A percentile compares a stretch with the other conserved stretches of the same genome.
Evolutionary conservation across 2,113 vertebrate genomes (phyloP).

Genomic region (Pandion haliaetus): DNA sequence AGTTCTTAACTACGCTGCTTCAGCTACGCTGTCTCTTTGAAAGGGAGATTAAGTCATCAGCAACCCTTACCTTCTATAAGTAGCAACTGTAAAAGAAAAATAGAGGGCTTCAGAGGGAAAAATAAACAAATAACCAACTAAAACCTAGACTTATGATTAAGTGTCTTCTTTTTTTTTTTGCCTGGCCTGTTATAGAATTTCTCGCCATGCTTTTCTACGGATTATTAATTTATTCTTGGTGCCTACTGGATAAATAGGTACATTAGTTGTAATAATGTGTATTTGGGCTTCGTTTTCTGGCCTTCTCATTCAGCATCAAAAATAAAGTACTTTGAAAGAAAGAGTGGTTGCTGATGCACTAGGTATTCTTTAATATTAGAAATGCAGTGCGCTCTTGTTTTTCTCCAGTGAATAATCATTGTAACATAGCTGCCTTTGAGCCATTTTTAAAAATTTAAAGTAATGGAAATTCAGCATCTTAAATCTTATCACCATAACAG

Average conservation of each 20-base stretch:
- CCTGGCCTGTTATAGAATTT: background rate
- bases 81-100: background rate
- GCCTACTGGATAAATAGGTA: background rate
- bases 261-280: accelerated
- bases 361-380: background rate
- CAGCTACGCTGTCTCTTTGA: background rate
- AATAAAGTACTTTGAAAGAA: background rate
- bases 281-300: background rate
- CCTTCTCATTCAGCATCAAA: background rate
- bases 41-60: background rate
- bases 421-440: background rate
- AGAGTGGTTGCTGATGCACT: background rate
- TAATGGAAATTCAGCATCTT: background rate
- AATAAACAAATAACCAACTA: background rate
- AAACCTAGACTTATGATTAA: background rate
- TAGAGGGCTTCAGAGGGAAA: background rate
- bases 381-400: background rate
- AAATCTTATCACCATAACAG: background rate
- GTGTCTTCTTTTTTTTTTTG: accelerated
- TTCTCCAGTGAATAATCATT: background rate
- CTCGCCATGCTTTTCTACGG: background rate
- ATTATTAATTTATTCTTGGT: background rate
- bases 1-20: background rate
- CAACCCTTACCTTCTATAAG: background rate
- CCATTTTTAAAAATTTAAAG: accelerated